phyloP scores from a whole-genome alignment of 1,140 invertebrate genomes.

The Drosophila tani region DNA sequence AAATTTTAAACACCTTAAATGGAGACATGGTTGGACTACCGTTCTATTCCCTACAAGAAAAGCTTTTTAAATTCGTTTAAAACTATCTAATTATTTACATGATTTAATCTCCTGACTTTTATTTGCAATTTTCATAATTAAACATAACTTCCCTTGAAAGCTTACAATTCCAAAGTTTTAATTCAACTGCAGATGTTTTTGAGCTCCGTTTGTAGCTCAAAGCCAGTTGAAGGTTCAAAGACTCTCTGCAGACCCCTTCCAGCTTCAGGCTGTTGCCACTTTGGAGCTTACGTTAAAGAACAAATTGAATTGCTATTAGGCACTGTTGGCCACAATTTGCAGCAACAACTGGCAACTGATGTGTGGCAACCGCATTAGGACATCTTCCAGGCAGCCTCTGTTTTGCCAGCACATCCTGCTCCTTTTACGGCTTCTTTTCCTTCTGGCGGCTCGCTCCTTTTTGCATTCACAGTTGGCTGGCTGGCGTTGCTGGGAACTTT shows the following conservation, averaged over 20 bases:
- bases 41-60: background rate
- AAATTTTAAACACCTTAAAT: background rate
- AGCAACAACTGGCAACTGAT: slow-evolving; percentile 29
- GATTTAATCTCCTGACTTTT: too few relatives aligned
- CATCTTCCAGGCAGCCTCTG: slow-evolving; percentile 35
- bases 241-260: background rate
- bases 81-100: background rate
- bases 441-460: slow-evolving; percentile 21
- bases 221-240: background rate
- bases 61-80: background rate
- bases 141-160: background rate
- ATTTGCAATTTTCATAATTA: background rate
- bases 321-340: slow-evolving; percentile 36
- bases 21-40: background rate
- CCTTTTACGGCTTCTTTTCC: slow-evolving; percentile 3
- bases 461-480: slow-evolving; percentile 64
- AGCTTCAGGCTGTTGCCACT: slow-evolving; percentile 34
- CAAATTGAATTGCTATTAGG: slow-evolving; percentile 60
- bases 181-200: background rate
- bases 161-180: background rate
- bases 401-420: slow-evolving; percentile 27
- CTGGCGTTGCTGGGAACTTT: slow-evolving; percentile 56
- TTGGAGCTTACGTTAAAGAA: slow-evolving; percentile 39
- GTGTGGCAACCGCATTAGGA: slow-evolving; percentile 51
- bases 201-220: background rate